Percentiles rank a stretch among this genome's conserved stretches.
Evolutionary conservation across 2,888 invertebrate genomes (phyloP).

Genomic region (Ophonus ardosiacus): DNA sequence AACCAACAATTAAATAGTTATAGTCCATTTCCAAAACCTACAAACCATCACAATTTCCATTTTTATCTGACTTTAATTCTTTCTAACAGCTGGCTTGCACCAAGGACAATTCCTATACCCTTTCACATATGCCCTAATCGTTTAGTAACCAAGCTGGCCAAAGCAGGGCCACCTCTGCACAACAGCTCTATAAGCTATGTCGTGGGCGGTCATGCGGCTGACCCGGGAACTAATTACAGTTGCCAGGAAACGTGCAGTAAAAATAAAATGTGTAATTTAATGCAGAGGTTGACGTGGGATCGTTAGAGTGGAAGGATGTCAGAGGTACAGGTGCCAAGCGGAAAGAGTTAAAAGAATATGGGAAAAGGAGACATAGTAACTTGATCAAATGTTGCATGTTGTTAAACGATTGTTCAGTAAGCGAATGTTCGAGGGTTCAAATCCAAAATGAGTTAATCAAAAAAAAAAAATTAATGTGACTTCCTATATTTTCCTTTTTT

Average conservation of each 20-base stretch:
- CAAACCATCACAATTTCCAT: background rate
- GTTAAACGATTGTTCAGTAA: too few relatives aligned
- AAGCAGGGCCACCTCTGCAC: background rate
- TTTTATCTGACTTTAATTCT: background rate
- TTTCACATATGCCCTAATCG: background rate
- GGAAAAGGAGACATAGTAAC: too few relatives aligned
- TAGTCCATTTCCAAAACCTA: background rate
- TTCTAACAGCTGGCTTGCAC: background rate
- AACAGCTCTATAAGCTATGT: background rate
- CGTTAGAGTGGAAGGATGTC: conserved; percentile 31
- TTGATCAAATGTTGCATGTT: too few relatives aligned
- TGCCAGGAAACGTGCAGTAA: conserved; percentile 61
- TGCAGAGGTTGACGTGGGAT: conserved; percentile 48
- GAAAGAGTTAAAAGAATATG: too few relatives aligned
- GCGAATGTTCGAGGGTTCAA: too few relatives aligned
- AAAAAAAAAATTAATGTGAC: too few relatives aligned
- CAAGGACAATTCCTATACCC: background rate
- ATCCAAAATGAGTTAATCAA: too few relatives aligned
- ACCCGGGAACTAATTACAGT: conserved; percentile 69
- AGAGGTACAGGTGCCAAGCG: conserved; percentile 16
- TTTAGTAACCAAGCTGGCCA: background rate
- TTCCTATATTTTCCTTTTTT: too few relatives aligned
- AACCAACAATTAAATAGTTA: background rate
- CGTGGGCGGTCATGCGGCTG: conserved; percentile 67
- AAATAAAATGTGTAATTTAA: conserved; percentile 62